Percentiles rank a stretch among this genome's conserved stretches.
Conservation (phyloP, 2,888 invertebrate species). For the Andricus quercusramuli region DNA sequence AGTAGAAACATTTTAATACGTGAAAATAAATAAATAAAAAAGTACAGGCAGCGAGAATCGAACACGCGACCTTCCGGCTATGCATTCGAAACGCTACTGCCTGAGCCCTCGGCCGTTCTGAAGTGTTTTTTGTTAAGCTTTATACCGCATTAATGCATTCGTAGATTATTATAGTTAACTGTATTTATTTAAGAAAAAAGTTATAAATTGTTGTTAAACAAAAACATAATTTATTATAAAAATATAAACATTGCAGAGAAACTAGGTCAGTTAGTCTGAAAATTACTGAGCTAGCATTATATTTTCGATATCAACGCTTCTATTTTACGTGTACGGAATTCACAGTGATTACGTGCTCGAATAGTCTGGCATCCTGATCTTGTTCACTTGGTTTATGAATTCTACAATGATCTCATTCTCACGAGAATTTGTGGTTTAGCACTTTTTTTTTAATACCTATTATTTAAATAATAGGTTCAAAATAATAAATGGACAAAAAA, state of each 20-base stretch:
- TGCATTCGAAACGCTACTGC: no score
- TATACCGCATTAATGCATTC: background rate
- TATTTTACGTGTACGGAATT: slow-evolving; percentile 1
- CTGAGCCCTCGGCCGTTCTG: no score
- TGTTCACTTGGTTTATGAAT: background rate
- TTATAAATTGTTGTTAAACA: background rate
- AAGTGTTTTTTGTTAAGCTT: no score
- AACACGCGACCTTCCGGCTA: no score
- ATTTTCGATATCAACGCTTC: slow-evolving; percentile 5
- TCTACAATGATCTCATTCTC: background rate
- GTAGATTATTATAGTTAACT: background rate
- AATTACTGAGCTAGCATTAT: background rate
- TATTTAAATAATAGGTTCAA: background rate
- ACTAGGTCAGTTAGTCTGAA: background rate
- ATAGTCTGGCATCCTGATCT: background rate
- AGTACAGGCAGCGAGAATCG: no score
- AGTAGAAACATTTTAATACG: no score
- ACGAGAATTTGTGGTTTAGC: background rate
- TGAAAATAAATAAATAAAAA: no score
- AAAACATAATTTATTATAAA: background rate
- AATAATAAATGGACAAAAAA: no score
- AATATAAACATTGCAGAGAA: background rate
- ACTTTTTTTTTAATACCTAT: background rate
- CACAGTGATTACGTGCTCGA: slow-evolving; percentile 3
- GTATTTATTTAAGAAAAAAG: no score